A percentile compares a stretch with the other conserved stretches of the same genome.
Conservation (phyloP, 2,113 vertebrate species). For the Campylorhamphus procurvoides region DNA sequence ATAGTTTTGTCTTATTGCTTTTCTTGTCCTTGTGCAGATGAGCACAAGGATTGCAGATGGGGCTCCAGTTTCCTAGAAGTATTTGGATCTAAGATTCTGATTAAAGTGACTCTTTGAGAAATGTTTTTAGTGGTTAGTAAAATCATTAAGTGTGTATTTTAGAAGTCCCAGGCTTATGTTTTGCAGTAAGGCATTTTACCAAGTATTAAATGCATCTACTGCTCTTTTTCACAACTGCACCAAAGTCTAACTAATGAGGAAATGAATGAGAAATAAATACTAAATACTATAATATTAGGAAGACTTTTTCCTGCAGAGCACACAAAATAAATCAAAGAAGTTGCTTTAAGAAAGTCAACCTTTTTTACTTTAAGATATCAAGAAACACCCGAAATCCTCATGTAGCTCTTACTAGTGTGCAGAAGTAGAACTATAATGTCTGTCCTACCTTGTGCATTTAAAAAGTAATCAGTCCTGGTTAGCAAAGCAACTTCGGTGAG, state of each 20-base stretch:
- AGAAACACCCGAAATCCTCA: background rate
- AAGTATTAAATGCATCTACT: background rate
- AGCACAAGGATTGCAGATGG: background rate
- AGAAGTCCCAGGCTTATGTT: background rate
- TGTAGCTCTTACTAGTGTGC: background rate
- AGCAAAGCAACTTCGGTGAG: conserved; percentile 26
- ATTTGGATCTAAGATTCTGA: background rate
- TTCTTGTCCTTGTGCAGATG: background rate
- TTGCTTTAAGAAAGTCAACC: background rate
- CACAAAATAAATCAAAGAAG: background rate
- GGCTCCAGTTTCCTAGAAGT: background rate
- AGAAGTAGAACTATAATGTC: background rate
- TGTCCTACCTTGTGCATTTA: background rate
- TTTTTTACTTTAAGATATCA: background rate
- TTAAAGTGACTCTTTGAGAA: background rate
- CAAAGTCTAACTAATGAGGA: background rate
- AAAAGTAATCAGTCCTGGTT: conserved; percentile 51
- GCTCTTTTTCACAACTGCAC: background rate
- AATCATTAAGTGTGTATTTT: background rate
- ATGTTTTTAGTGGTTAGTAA: background rate
- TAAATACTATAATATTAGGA: background rate
- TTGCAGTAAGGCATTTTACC: background rate
- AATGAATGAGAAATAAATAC: background rate
- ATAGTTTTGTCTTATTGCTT: background rate
- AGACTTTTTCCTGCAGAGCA: background rate